These are phyloP conservation scores for Pavo muticus DNA, from an alignment of 2,113 vertebrate species.

Conservation along the genomic window DNA sequence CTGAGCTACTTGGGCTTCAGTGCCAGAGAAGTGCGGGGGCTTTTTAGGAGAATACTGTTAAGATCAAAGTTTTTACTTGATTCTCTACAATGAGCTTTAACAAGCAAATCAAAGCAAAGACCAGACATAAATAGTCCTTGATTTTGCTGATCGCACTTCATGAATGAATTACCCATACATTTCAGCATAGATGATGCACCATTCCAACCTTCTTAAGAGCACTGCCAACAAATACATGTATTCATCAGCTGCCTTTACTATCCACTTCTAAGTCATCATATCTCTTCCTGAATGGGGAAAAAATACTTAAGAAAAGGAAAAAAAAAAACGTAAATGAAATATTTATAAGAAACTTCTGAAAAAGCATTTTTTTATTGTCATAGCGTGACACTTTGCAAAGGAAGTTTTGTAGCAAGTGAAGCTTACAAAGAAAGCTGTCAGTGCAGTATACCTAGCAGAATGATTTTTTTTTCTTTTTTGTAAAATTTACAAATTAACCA, in stretches of 20 bases:
- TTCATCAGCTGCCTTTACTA: background rate
- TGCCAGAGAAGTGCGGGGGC: background rate
- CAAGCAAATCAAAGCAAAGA: background rate
- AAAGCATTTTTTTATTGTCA: background rate
- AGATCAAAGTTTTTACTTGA: background rate
- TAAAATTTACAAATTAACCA: background rate
- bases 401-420: background rate
- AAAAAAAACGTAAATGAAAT: background rate
- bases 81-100: background rate
- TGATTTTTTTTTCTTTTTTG: background rate
- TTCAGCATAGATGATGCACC: background rate
- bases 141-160: background rate
- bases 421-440: background rate
- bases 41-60: background rate
- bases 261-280: background rate
- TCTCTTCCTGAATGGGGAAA: background rate
- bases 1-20: background rate
- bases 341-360: background rate
- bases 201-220: background rate
- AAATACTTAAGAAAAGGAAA: background rate
- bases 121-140: background rate
- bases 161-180: background rate
- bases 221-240: background rate
- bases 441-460: background rate
- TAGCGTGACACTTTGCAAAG: background rate